Base-by-base conservation (phyloP, 2,888 invertebrate species). In the Mythimna albipuncta region DNA sequence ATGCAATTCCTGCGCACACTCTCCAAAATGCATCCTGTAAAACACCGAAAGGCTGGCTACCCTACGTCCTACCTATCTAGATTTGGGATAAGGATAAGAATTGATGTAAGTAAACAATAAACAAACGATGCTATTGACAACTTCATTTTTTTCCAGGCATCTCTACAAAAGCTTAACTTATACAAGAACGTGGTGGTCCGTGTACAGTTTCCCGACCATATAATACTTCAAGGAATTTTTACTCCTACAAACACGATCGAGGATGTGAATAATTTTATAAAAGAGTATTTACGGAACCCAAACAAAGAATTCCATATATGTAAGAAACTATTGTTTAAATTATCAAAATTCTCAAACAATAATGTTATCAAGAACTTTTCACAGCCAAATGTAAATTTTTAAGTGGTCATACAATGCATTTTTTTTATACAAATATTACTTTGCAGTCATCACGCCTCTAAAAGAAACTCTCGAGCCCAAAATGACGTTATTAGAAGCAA, bases 161-260 rank as follows among this genome's bases (percentile, higher is more conserved):
- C 91, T 52, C 79, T 89, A 78, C 89, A 91, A 66, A 97, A 97
- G 88, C 92, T 98, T 47, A 97, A 97, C 69, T 97, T 97, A 82
- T 99, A 98, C 93, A 97, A 97, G 86, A 97, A 97, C 89, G 97
- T 98, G 64, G 97, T 99, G 13, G 97, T 99, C 62, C 96, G 99
- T 70, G 95, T 99, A 79, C 98, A 98, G 90, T 99, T 99, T 92
- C 99, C 99, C 4, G 98, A 99, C 93, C 97, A 98, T 68, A 96
- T 98, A 61, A 98, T 99, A 57, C 96, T 99, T 38, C 99, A 99
- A 94, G 99, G 98, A 16, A 97, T 98, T 57, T 99, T 99, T 89
- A 96, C 96, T 81, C 98, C 99, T 2, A 95, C 97, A 16, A 98
- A 99, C 91, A 98, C 97, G 6, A 96, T 99, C 50, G 94, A 96